These are phyloP conservation scores for Agrotis clavis DNA, from an alignment of 2,888 invertebrate genomes.

Conservation along the genomic window DNA sequence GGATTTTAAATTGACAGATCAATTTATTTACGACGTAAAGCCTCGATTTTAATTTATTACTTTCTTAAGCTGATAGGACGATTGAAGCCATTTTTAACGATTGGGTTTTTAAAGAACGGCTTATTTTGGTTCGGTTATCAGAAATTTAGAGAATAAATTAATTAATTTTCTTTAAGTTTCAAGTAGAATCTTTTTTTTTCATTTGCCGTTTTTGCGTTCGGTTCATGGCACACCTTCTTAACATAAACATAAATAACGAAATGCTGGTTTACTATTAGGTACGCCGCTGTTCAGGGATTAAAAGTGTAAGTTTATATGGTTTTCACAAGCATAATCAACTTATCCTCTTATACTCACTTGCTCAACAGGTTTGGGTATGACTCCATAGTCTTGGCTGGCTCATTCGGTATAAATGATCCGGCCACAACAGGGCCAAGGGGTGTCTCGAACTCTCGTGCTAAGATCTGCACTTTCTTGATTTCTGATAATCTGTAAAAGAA, in stretches of 20 bases:
- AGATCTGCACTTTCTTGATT: conserved; percentile 92
- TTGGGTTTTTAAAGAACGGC: background rate
- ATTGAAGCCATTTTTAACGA: conserved; percentile 36
- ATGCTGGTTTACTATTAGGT: too few relatives aligned
- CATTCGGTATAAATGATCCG: conserved; percentile 95
- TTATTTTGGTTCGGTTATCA: conserved; percentile 10
- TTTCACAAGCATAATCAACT: background rate
- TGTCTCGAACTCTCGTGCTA: conserved; percentile 94
- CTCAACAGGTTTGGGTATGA: conserved; percentile 94
- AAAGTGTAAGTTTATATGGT: too few relatives aligned
- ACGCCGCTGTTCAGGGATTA: too few relatives aligned
- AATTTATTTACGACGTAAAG: conserved; percentile 54
- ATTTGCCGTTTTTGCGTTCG: too few relatives aligned
- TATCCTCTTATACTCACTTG: conserved; percentile 90
- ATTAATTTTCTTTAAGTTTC: background rate
- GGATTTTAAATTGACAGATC: conserved; percentile 54
- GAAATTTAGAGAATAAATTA: background rate
- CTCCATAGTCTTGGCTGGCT: conserved; percentile 95
- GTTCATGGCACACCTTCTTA: too few relatives aligned
- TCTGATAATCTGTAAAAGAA: conserved; percentile 91
- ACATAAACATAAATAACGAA: too few relatives aligned
- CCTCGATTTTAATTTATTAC: conserved; percentile 59
- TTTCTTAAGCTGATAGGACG: conserved; percentile 26
- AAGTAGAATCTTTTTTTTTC: background rate
- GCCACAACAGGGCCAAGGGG: conserved; percentile 97